Evolutionary conservation across 2,797 vertebrate genomes (phyloP).

Genomic region (Triplophysa yarkandensis): DNA sequence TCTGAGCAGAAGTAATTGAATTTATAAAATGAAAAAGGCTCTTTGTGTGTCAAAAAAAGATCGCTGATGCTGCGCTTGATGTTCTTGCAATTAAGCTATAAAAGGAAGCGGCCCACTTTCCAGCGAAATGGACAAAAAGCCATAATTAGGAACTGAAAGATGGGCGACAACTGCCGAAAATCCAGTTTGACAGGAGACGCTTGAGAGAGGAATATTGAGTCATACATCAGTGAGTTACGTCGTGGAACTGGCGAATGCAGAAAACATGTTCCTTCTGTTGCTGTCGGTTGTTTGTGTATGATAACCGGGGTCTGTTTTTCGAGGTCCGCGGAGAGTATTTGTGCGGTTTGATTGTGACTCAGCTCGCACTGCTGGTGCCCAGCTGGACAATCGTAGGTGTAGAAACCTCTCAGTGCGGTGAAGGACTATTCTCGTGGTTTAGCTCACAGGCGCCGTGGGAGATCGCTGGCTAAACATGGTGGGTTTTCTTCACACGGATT

Average conservation of each 20-base stretch:
- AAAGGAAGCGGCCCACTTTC: slow-evolving; percentile 52
- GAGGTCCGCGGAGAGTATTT: slow-evolving; percentile 11
- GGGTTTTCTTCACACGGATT: background rate
- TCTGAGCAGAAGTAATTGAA: slow-evolving; percentile 59
- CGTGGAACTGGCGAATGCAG: slow-evolving; percentile 13
- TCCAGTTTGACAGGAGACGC: slow-evolving; percentile 23
- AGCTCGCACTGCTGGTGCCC: slow-evolving; percentile 21
- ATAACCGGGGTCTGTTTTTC: slow-evolving; percentile 23
- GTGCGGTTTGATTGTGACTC: slow-evolving; percentile 43
- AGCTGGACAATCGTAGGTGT: slow-evolving; percentile 44
- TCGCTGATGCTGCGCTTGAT: slow-evolving; percentile 48
- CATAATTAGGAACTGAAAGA: slow-evolving; percentile 29
- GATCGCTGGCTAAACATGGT: slow-evolving; percentile 19
- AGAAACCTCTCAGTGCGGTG: slow-evolving; percentile 38
- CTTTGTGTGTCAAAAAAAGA: slow-evolving; percentile 52
- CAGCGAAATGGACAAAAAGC: slow-evolving; percentile 33
- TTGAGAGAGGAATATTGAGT: slow-evolving; percentile 28
- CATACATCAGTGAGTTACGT: slow-evolving; percentile 16
- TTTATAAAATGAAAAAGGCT: slow-evolving; percentile 55
- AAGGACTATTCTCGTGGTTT: slow-evolving; percentile 26
- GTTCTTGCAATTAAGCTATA: slow-evolving; percentile 57
- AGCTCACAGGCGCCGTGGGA: slow-evolving; percentile 40
- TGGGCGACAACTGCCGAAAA: slow-evolving; percentile 19
- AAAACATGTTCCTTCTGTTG: slow-evolving; percentile 19
- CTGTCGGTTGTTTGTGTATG: slow-evolving; percentile 31